Conservation (phyloP, 2,113 vertebrate species). For the Origma solitaria region DNA sequence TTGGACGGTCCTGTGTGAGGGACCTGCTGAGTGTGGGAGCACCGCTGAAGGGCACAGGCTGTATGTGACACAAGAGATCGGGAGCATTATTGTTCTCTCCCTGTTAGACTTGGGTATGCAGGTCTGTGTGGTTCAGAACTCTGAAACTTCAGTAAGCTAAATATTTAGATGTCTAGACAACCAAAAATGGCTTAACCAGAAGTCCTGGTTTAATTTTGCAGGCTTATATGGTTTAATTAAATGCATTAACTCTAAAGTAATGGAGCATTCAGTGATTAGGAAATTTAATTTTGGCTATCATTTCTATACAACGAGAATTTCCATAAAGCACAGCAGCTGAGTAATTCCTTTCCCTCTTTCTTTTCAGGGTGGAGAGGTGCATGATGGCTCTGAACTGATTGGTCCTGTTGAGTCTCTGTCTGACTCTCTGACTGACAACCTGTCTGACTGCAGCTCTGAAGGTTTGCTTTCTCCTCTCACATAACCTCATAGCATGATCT, state of each 20-base stretch:
- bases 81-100: not conserved
- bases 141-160: not conserved
- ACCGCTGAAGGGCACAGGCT: not conserved
- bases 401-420: constrained; percentile 86
- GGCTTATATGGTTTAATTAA: not conserved
- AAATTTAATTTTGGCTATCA: not conserved
- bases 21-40: not conserved
- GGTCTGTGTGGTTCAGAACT: not conserved
- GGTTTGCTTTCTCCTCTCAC: constrained; percentile 70
- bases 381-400: constrained; percentile 94
- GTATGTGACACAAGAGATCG: not conserved
- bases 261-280: not conserved
- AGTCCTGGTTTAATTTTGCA: not conserved
- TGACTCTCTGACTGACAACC: constrained; percentile 81
- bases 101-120: not conserved
- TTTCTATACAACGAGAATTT: not conserved
- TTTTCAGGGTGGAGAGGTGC: constrained; percentile 90
- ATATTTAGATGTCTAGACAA: not conserved
- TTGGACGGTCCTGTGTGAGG: not conserved
- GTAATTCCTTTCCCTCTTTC: not conserved
- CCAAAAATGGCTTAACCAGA: not conserved
- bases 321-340: not conserved
- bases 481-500: not conserved
- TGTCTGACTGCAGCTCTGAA: constrained; percentile 91
- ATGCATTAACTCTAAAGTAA: not conserved